Conservation (phyloP, 2,113 vertebrate genomes). For the Calidris pugnax region DNA sequence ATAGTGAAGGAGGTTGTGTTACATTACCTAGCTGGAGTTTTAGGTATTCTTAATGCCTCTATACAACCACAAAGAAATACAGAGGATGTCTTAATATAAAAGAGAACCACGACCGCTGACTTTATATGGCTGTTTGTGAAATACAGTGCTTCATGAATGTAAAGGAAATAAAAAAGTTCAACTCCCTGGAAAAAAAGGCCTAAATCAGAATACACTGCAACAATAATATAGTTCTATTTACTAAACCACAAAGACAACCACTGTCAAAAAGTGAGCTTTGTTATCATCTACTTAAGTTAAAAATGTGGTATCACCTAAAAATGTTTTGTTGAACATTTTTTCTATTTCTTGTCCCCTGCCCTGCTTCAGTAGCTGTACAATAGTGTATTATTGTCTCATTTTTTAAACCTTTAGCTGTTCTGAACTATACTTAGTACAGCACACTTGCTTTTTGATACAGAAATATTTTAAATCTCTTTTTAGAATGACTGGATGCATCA, state of each 20-base stretch:
- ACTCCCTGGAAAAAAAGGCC: background rate
- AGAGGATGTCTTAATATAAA: background rate
- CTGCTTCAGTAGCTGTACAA: background rate
- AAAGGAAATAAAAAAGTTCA: background rate
- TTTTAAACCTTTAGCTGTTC: background rate
- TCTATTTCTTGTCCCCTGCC: background rate
- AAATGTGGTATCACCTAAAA: background rate
- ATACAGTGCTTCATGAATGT: background rate
- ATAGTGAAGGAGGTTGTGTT: background rate
- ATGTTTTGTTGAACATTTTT: background rate
- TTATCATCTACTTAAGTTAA: background rate
- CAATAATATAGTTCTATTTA: background rate
- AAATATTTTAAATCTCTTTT: background rate
- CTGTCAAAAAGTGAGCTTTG: background rate
- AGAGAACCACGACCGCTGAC: background rate
- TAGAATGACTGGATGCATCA: background rate
- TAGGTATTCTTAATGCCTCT: background rate
- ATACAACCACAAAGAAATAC: background rate
- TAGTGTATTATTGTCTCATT: background rate
- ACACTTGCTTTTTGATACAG: background rate
- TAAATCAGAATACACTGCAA: background rate
- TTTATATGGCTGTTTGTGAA: background rate
- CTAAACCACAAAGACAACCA: background rate
- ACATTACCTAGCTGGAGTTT: background rate
- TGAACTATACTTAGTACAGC: background rate